Conservation (phyloP, 2,888 invertebrate genomes). For the Sabatieria punctata region DNA sequence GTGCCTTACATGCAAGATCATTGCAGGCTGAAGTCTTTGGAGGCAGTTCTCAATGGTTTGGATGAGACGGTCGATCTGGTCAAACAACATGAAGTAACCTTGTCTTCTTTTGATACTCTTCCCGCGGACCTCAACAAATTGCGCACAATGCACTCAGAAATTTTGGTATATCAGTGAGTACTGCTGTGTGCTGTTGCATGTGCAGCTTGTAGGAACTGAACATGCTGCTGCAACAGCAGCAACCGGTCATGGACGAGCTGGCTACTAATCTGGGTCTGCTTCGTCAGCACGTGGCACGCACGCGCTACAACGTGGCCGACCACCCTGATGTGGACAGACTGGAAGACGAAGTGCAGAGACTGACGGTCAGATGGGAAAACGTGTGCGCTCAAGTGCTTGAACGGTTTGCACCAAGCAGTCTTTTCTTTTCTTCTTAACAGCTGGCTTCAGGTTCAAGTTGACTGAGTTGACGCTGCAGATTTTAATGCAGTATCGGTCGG, state of each 20-base stretch:
- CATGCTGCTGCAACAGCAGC: slow-evolving; percentile 65
- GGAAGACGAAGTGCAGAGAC: slow-evolving; percentile 67
- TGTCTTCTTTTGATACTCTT: slow-evolving; percentile 69
- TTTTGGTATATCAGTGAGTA: slow-evolving; percentile 15
- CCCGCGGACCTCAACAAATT: slow-evolving; percentile 67
- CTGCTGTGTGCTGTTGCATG: not conserved
- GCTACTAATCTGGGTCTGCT: slow-evolving; percentile 73
- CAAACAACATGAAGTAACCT: slow-evolving; percentile 71
- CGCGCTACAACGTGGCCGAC: slow-evolving; percentile 50
- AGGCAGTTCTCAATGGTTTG: slow-evolving; percentile 66
- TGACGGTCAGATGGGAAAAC: slow-evolving; percentile 70
- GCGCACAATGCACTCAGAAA: slow-evolving; percentile 48
- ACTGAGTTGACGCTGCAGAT: slow-evolving; percentile 2
- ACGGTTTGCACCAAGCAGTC: slow-evolving; percentile 39
- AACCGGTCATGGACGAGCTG: slow-evolving; percentile 65
- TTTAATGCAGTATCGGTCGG: slow-evolving; percentile 3
- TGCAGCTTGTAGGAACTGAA: slow-evolving; percentile 45
- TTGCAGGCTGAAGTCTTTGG: slow-evolving; percentile 61
- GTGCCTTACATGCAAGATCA: not conserved
- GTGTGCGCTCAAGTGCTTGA: slow-evolving; percentile 70
- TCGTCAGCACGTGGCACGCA: slow-evolving; percentile 65
- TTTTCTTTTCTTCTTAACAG: not conserved
- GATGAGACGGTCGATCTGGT: slow-evolving; percentile 74
- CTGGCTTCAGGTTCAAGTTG: slow-evolving; percentile 1
- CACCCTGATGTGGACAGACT: slow-evolving; percentile 71